phyloP scores from a whole-genome alignment of 2,797 vertebrate genomes.

The Chaetodon trifasciatus region DNA sequence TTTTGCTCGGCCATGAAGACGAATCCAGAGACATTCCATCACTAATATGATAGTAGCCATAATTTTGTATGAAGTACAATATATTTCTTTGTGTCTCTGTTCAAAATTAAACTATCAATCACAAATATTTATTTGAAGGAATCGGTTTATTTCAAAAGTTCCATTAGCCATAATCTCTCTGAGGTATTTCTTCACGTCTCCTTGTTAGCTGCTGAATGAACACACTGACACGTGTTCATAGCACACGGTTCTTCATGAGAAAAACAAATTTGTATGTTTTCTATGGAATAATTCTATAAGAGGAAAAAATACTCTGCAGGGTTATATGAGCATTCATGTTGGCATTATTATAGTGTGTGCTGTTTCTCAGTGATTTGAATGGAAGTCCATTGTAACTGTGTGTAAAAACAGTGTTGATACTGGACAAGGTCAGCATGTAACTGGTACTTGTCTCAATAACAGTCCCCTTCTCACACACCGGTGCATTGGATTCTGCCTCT shows the following conservation, averaged over 20 bases:
- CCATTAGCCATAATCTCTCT: conserved; percentile 73
- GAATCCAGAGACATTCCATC: conserved; percentile 85
- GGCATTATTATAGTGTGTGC: conserved; percentile 63
- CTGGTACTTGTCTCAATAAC: conserved; percentile 84
- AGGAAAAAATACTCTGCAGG: conserved; percentile 34
- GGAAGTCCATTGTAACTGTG: conserved; percentile 73
- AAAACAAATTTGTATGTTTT: conserved; percentile 65
- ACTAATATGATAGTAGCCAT: conserved; percentile 88
- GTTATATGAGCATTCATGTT: conserved; percentile 56
- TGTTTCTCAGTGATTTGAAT: conserved; percentile 73
- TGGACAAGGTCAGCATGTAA: conserved; percentile 81
- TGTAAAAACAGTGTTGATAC: conserved; percentile 72
- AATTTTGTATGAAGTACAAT: conserved; percentile 89
- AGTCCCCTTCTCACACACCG: conserved; percentile 79
- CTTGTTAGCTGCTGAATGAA: conserved; percentile 73
- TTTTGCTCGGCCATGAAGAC: conserved; percentile 79
- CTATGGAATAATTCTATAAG: conserved; percentile 49
- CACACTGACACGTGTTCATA: conserved; percentile 70
- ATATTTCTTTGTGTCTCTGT: conserved; percentile 89
- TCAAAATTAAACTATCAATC: conserved; percentile 89
- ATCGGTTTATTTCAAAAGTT: conserved; percentile 83
- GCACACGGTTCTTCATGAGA: conserved; percentile 54
- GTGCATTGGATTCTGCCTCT: conserved; percentile 80
- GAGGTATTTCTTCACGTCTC: conserved; percentile 72
- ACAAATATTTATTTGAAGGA: conserved; percentile 86